A percentile compares a stretch with the other conserved stretches of the same genome.
phyloP scores from a whole-genome alignment of 35 echinoderm and acorn worm genomes.

The Hemicentrotus pulcherrimus region DNA sequence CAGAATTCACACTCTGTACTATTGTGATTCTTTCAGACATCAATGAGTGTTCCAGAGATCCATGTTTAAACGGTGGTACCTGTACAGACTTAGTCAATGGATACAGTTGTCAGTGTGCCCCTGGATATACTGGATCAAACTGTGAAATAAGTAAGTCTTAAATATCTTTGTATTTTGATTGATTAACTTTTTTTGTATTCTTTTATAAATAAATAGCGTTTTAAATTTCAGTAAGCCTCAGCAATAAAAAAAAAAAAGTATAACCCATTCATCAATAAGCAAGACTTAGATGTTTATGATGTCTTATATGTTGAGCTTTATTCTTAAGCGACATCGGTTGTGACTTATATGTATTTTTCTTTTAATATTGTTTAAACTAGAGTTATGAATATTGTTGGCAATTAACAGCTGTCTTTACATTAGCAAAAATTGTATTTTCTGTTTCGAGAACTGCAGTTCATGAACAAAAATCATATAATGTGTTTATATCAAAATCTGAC shows the following conservation, averaged over 20 bases:
- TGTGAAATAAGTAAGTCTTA: slow-evolving; percentile 23
- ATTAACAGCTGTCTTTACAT: background rate
- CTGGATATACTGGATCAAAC: slow-evolving; percentile 52
- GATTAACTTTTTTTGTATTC: background rate
- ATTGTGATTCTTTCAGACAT: slow-evolving; percentile 24
- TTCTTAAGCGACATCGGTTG: background rate
- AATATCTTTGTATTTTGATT: background rate
- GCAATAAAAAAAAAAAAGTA: background rate
- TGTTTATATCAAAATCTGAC: background rate
- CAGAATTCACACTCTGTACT: no score
- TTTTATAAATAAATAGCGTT: background rate
- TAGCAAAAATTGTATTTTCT: background rate
- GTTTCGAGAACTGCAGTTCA: background rate
- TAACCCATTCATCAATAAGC: background rate
- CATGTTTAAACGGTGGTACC: slow-evolving; percentile 60
- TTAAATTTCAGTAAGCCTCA: no score
- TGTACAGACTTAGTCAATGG: slow-evolving; percentile 50
- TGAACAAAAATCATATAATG: no score
- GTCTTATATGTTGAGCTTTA: background rate
- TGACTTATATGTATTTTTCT: no score
- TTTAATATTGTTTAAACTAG: no score
- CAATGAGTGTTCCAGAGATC: slow-evolving; percentile 58
- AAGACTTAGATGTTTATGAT: background rate
- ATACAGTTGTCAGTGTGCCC: slow-evolving; percentile 54
- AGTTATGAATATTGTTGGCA: no score